Base-by-base conservation (phyloP, 1,140 invertebrate species). In the Meteorus sp. region DNA sequence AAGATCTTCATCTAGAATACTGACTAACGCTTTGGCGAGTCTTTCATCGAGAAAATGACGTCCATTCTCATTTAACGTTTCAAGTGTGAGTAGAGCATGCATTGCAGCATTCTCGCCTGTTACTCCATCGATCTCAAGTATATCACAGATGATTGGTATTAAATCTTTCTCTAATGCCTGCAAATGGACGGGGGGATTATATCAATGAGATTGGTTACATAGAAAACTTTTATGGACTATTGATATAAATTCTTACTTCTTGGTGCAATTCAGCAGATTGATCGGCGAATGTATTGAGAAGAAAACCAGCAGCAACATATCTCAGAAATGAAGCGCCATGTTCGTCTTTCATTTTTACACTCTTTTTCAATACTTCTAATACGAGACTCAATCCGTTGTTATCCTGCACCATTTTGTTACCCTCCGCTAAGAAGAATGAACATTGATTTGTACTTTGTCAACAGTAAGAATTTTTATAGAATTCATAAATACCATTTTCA, bases 281-380 rank as follows among this genome's bases (percentile, higher is more conserved):
- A 19, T 86, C 88, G 50, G 90, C 86, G 37, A 91, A 83, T 70
- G 92, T 86, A 78, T 94, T 95, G 7, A 93, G 82, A 8, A 95
- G 77, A 61, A 90, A 85, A 19, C 89, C 89, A 63, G 85, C 86
- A 4, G 84, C 80, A 17, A 88, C 85, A 52, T 79, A 81, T 70
- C 72, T 66, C n/a, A 78, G 56, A 56, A 67, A 70, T 13, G 65
- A 61, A 5, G 69, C 72, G 25, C 69, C 70, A 57, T 76, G 68
- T 1, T 53, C 55, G 23, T 67, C 57, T n/a, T 61, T 44, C 13
- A 74, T 41, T 27, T 51, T 64, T 3, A 75, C 33, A 25, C 66
- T 63, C 61, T 63, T 71, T 23, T 72, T 64, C 27, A 79, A 51
- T 1, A 76, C 48, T 25, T 62, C 54, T 35, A 78, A 19, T 51